Conservation (phyloP, 2,113 vertebrate species). For the Sylvilagus bachmani region DNA sequence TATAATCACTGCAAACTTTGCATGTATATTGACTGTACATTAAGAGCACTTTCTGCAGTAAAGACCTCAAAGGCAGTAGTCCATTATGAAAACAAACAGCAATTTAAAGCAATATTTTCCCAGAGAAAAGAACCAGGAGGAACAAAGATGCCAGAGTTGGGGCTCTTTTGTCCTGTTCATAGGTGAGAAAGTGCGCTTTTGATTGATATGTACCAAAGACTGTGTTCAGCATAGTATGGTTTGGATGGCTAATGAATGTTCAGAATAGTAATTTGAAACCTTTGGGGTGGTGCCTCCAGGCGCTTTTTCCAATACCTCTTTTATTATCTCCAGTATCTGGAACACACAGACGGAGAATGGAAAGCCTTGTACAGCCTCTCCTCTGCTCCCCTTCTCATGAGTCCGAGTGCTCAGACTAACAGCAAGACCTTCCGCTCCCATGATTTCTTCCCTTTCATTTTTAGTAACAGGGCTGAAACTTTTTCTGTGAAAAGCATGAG, state of each 20-base stretch:
- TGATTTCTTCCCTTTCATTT: neutral
- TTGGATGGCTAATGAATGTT: conserved; percentile 73
- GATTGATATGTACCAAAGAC: conserved; percentile 66
- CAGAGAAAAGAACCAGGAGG: conserved; percentile 66
- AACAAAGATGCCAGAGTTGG: conserved; percentile 60
- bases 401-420: neutral
- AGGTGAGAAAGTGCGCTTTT: conserved; percentile 72
- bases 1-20: conserved; percentile 64
- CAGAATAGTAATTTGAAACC: conserved; percentile 64
- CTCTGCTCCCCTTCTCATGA: neutral
- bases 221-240: conserved; percentile 55
- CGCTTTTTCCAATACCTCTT: conserved; percentile 58
- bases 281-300: conserved; percentile 66
- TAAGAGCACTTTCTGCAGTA: conserved; percentile 48
- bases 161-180: neutral
- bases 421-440: neutral
- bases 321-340: conserved; percentile 66
- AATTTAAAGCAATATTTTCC: conserved; percentile 73
- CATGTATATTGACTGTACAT: conserved; percentile 67
- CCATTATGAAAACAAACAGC: conserved; percentile 75
- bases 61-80: conserved; percentile 71
- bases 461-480: neutral
- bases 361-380: neutral
- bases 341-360: conserved; percentile 22
- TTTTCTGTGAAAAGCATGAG: neutral